Conservation (phyloP, 2,113 vertebrate genomes). For the Dicerorhinus sumatrensis region DNA sequence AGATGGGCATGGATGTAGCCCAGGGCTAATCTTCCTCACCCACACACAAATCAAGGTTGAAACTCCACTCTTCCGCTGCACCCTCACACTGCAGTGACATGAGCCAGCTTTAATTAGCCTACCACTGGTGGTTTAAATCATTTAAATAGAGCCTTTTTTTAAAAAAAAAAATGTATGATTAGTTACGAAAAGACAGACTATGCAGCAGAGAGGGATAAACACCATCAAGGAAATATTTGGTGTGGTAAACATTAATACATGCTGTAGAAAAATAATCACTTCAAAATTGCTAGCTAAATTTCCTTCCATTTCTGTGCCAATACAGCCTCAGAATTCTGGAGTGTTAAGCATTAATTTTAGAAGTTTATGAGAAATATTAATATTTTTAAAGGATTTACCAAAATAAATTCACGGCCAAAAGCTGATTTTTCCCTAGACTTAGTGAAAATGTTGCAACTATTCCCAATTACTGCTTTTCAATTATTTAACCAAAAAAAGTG, state of each 20-base stretch:
- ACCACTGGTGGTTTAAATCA: neutral
- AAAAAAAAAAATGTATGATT: neutral
- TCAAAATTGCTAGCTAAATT: neutral
- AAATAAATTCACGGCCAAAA: slow-evolving; percentile 72
- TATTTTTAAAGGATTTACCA: slow-evolving; percentile 65
- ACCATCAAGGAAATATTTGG: neutral
- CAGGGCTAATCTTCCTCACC: too few species aligned
- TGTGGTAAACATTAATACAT: neutral
- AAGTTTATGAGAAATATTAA: slow-evolving; percentile 66
- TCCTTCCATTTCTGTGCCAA: slow-evolving; percentile 58
- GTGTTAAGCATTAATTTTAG: slow-evolving; percentile 27
- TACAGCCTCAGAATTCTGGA: slow-evolving; percentile 27
- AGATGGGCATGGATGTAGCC: too few species aligned
- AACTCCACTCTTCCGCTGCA: neutral
- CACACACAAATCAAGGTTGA: neutral
- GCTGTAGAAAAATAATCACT: slow-evolving; percentile 54
- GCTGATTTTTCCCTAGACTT: slow-evolving; percentile 26
- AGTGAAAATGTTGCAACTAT: slow-evolving; percentile 38
- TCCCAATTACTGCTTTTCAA: neutral
- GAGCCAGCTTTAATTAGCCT: neutral
- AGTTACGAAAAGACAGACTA: neutral
- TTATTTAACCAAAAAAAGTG: neutral
- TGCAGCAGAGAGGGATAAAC: neutral
- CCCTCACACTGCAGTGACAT: neutral
- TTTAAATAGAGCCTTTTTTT: neutral